Conservation (phyloP, 2,888 invertebrate species). For the Dryocosmus kuriphilus region DNA sequence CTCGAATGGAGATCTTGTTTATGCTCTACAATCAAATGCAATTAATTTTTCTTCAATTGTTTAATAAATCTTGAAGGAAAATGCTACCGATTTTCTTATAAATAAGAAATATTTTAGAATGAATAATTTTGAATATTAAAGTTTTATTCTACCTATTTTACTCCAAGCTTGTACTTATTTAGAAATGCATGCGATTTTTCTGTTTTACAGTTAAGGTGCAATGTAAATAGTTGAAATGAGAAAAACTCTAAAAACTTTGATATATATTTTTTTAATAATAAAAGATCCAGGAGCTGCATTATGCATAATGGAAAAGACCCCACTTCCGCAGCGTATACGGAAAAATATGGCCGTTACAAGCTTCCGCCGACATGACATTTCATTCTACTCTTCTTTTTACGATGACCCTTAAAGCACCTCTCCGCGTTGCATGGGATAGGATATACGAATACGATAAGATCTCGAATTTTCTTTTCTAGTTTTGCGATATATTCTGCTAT, state of each 20-base stretch:
- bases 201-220: background rate
- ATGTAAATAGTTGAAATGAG: constrained; percentile 2
- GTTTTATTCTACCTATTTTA: background rate
- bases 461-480: constrained; percentile 13
- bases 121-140: background rate
- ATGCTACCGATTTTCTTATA: too few relatives aligned
- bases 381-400: constrained; percentile 31
- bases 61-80: too few relatives aligned
- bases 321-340: constrained; percentile 34
- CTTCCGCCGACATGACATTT: constrained; percentile 36
- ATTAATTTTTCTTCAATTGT: too few relatives aligned
- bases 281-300: constrained; percentile 8
- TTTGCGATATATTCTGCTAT: constrained; percentile 12
- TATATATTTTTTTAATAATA: constrained; percentile 25
- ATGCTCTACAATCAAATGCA: too few relatives aligned
- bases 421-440: constrained; percentile 17
- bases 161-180: background rate
- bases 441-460: constrained; percentile 33
- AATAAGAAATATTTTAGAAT: background rate
- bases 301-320: constrained; percentile 15
- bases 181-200: background rate
- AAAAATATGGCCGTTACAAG: constrained; percentile 36
- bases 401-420: constrained; percentile 28
- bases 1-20: too few relatives aligned
- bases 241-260: constrained; percentile 3